Conservation (phyloP, 2,797 vertebrate genomes). For the Pantherophis vulpinus region DNA sequence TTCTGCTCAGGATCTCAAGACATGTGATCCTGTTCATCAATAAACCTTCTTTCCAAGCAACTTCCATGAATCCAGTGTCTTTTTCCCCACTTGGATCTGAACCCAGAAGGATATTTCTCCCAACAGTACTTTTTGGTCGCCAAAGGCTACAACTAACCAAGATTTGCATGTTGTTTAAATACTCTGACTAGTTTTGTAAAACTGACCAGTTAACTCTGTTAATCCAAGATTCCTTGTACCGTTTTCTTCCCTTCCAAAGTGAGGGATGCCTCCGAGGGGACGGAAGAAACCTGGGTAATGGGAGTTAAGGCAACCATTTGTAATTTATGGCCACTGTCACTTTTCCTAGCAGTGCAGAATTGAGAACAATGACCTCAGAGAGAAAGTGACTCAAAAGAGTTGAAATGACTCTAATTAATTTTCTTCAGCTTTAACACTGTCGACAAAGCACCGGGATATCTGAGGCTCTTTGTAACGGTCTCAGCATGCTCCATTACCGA, state of each 20-base stretch:
- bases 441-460: slow-evolving; percentile 40
- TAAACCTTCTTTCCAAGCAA: too few relatives aligned
- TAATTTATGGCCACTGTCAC: slow-evolving; percentile 54
- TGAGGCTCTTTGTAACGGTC: slow-evolving; percentile 43
- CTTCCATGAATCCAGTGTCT: too few relatives aligned
- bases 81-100: too few relatives aligned
- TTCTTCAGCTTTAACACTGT: slow-evolving; percentile 47
- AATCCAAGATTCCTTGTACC: not conserved
- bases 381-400: slow-evolving; percentile 45
- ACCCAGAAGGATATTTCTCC: too few relatives aligned
- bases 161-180: not conserved
- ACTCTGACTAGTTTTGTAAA: not conserved
- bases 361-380: slow-evolving; percentile 46
- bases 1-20: too few relatives aligned
- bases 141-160: not conserved
- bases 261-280: not conserved
- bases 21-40: too few relatives aligned
- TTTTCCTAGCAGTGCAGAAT: slow-evolving; percentile 42
- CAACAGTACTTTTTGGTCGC: not conserved
- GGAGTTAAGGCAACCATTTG: slow-evolving; percentile 35
- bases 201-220: not conserved
- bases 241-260: not conserved
- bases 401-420: slow-evolving; percentile 64
- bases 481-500: slow-evolving; percentile 50
- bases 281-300: not conserved